Evolutionary conservation across 2,888 invertebrate species (phyloP), one percentile per base, ranked within the genome.

Genomic region (Chironomus tentans): DNA sequence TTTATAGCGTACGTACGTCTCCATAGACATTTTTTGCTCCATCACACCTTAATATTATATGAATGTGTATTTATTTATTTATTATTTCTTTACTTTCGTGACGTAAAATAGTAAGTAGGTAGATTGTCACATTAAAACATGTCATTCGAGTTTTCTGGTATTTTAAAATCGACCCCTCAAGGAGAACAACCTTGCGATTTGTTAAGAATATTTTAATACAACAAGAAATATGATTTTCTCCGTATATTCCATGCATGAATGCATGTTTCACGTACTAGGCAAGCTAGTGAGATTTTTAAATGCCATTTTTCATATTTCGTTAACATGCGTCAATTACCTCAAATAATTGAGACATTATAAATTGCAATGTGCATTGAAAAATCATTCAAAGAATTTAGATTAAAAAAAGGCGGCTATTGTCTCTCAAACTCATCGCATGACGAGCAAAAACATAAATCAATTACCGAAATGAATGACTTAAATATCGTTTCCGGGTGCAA

Each of bases 131-230:
- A 65, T 65, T 21, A 65, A 65, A 65, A 22, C 65, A 65, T 65
- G 65, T 65, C 65, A 65, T 65, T 65, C 65, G 65, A 65, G 65
- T 21, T 65, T 65, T 65, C 65, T 65, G 65, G 65, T 65, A 65
- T 65, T 65, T 65, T 65, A 18, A 65, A 56, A 65, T 6, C 65
- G 65, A 24, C 65, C 24, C 21, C 65, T 65, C 65, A 65, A 65
- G 65, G 65, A 65, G 12, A 65, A 65, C 65, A 21, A 65, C 65
- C 18, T 65, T 21, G 21, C 24, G 65, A 65, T 65, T 65, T 65
- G 65, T 65, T 65, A 22, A 65, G 65, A 65, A 65, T 65, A 24
- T 65, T 65, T 65, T 65, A 65, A 65, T 22, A 65, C 21, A 65
- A 65, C 65, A 65, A 65, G 65, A 65, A 65, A 65, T 65, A 22